phyloP scores from a whole-genome alignment of 2,888 invertebrate species.

The Gandaritis pyraliata region DNA sequence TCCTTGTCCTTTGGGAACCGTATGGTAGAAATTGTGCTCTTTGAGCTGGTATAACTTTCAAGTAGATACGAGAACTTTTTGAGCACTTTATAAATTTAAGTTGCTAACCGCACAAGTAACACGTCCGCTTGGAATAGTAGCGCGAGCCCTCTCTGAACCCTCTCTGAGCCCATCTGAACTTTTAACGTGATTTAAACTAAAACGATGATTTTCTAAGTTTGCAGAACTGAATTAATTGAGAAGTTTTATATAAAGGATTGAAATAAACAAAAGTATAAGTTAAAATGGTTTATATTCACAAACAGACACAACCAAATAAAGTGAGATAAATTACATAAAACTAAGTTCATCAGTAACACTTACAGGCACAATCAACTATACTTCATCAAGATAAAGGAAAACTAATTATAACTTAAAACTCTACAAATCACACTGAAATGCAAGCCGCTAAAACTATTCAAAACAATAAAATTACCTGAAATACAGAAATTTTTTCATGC shows the following conservation, averaged over 20 bases:
- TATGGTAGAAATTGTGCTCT: too few species aligned
- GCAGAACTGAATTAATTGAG: too few species aligned
- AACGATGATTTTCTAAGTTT: too few species aligned
- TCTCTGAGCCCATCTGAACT: too few species aligned
- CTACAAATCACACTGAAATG: constrained; percentile 24
- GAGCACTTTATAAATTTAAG: too few species aligned
- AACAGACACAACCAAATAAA: constrained; percentile 27
- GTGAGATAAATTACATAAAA: constrained; percentile 20
- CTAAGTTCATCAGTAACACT: constrained; percentile 15
- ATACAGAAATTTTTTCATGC: neutral
- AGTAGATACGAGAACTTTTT: too few species aligned
- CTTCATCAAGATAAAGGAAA: constrained; percentile 5
- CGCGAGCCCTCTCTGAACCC: too few species aligned
- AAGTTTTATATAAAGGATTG: neutral
- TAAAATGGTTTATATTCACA: constrained; percentile 8
- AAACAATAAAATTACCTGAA: constrained; percentile 17
- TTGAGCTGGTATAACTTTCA: too few species aligned
- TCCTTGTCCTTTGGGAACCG: too few species aligned
- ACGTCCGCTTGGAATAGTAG: too few species aligned
- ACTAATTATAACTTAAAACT: constrained; percentile 12
- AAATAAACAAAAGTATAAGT: constrained; percentile 14
- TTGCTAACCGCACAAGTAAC: too few species aligned
- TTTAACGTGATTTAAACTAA: too few species aligned
- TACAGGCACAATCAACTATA: constrained; percentile 11
- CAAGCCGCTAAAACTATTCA: constrained; percentile 21